These are phyloP conservation scores for Aproaerema taeniolella DNA, from an alignment of 2,888 invertebrate genomes.

Conservation along the genomic window DNA sequence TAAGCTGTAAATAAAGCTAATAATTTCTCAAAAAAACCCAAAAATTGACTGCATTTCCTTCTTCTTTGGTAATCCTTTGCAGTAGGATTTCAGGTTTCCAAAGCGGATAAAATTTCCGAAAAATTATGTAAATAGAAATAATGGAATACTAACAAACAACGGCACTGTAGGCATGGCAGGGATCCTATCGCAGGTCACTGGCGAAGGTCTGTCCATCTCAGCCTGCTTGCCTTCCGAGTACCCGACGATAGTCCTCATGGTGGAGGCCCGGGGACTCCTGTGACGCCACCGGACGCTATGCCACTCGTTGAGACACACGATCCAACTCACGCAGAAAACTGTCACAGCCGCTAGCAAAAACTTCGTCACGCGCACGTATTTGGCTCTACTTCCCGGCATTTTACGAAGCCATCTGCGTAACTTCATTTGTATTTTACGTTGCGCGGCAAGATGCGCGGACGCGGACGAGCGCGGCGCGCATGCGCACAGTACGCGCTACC, in stretches of 20 bases:
- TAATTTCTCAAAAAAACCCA: too few species aligned
- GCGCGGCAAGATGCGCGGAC: slow-evolving; percentile 25
- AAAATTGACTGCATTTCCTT: too few species aligned
- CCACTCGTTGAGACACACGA: slow-evolving; percentile 63
- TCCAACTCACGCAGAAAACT: slow-evolving; percentile 65
- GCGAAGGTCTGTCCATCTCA: slow-evolving; percentile 65
- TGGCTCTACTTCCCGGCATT: slow-evolving; percentile 49
- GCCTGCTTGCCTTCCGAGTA: slow-evolving; percentile 77
- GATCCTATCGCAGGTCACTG: slow-evolving; percentile 57
- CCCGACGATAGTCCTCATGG: slow-evolving; percentile 78
- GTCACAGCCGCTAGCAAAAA: slow-evolving; percentile 57
- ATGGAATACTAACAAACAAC: slow-evolving; percentile 46
- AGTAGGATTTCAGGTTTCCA: too few species aligned
- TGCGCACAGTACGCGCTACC: slow-evolving; percentile 65
- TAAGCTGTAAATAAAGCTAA: too few species aligned
- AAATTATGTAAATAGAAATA: slow-evolving; percentile 1
- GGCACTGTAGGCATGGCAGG: slow-evolving; percentile 51
- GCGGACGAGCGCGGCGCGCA: slow-evolving; percentile 46
- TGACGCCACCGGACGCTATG: slow-evolving; percentile 43
- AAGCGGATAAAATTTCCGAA: too few species aligned
- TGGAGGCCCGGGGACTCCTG: slow-evolving; percentile 33
- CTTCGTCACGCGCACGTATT: slow-evolving; percentile 53
- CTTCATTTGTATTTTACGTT: slow-evolving; percentile 15
- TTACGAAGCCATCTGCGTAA: slow-evolving; percentile 11
- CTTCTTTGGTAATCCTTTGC: too few species aligned